phyloP scores from a whole-genome alignment of 1,140 invertebrate species.

The Plectrocnemia conspersa region DNA sequence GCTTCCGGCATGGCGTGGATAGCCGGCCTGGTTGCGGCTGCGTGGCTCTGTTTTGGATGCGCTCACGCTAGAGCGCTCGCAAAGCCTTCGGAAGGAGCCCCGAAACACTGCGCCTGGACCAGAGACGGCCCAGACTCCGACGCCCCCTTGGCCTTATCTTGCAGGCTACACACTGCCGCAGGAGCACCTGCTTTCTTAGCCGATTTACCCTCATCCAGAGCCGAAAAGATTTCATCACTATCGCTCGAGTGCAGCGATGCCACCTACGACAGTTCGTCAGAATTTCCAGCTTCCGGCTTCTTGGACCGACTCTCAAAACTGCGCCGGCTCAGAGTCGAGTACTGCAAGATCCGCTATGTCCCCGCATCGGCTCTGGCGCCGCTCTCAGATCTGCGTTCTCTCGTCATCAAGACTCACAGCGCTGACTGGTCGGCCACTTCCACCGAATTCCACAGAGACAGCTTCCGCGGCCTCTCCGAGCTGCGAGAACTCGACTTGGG shows the following conservation, averaged over 20 bases:
- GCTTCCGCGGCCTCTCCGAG: constrained; percentile 63
- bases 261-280: constrained; percentile 72
- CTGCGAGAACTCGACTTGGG: constrained; percentile 68
- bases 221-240: constrained; percentile 65
- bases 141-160: constrained; percentile 59
- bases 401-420: constrained; percentile 73
- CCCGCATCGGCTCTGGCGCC: constrained; percentile 63
- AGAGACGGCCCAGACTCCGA: constrained; percentile 46
- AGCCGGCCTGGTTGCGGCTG: constrained; percentile 6
- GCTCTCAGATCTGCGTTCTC: constrained; percentile 60
- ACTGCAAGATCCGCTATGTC: constrained; percentile 74
- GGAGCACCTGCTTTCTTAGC: constrained; percentile 64
- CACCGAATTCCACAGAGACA: constrained; percentile 67
- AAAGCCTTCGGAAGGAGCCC: constrained; percentile 53
- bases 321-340: constrained; percentile 65
- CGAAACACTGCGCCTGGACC: constrained; percentile 65
- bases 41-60: constrained; percentile 36
- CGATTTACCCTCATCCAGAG: constrained; percentile 61
- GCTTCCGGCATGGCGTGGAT: constrained; percentile 11
- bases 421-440: constrained; percentile 77
- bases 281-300: constrained; percentile 60
- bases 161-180: constrained; percentile 66
- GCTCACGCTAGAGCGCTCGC: constrained; percentile 45
- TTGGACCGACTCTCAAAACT: constrained; percentile 66
- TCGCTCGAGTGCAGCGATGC: constrained; percentile 74